Conservation (phyloP, 1,140 invertebrate species). For the Micrasema minimum region DNA sequence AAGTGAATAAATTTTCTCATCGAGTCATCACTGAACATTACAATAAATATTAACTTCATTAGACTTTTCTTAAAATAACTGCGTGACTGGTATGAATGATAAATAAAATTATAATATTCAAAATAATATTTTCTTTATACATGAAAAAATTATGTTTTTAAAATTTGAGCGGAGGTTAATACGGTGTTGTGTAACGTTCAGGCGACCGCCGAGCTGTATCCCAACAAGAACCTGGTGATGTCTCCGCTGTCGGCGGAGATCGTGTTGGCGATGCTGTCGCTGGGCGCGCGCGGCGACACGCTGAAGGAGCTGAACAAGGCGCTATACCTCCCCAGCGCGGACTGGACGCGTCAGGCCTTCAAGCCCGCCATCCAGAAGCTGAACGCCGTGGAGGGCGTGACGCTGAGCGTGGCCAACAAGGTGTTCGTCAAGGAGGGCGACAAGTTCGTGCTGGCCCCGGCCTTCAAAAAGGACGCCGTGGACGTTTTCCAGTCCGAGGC, state of each 20-base stretch:
- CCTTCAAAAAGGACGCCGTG: slow-evolving; percentile 41
- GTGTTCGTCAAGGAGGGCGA: slow-evolving; percentile 45
- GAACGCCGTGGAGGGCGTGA: slow-evolving; percentile 44
- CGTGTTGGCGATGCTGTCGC: slow-evolving; percentile 67
- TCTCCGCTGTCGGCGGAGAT: slow-evolving; percentile 71
- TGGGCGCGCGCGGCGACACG: slow-evolving; percentile 67
- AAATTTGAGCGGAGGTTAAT: background rate
- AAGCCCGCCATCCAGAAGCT: slow-evolving; percentile 42
- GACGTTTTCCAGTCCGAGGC: slow-evolving; percentile 45
- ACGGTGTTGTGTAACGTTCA: slow-evolving; percentile 28
- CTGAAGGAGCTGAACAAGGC: slow-evolving; percentile 63
- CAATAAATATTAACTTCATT: too few species aligned
- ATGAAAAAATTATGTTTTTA: background rate
- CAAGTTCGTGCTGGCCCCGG: slow-evolving; percentile 19
- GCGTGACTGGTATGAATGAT: too few species aligned
- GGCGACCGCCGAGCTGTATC: slow-evolving; percentile 52
- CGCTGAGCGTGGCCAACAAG: slow-evolving; percentile 46
- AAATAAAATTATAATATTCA: too few species aligned
- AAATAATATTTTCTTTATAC: too few species aligned
- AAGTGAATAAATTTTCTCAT: too few species aligned
- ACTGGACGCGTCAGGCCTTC: slow-evolving; percentile 48
- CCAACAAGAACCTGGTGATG: slow-evolving; percentile 66
- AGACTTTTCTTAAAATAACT: too few species aligned
- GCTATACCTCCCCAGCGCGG: slow-evolving; percentile 58
- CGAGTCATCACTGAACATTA: too few species aligned